These are phyloP conservation scores for Osedax fenrisi DNA, from an alignment of 2,888 invertebrate species.

Conservation along the genomic window DNA sequence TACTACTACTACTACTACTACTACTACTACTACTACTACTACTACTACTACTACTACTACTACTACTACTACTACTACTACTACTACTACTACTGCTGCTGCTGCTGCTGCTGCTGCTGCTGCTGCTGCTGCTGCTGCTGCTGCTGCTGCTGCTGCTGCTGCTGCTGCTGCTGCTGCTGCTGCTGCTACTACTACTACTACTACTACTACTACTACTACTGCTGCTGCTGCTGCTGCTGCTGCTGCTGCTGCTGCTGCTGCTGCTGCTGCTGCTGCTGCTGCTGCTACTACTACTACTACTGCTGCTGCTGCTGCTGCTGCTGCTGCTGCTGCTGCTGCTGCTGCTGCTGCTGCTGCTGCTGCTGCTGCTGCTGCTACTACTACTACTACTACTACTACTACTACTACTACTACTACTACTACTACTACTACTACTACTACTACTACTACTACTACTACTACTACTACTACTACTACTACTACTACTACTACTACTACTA, in stretches of 20 bases:
- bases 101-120: conserved; percentile 14
- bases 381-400: conserved; percentile 11
- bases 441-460: conserved; percentile 9
- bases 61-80: conserved; percentile 14
- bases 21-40: conserved; percentile 11
- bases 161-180: conserved; percentile 16
- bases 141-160: conserved; percentile 14
- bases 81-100: conserved; percentile 16
- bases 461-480: conserved; percentile 14
- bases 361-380: conserved; percentile 16
- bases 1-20: conserved; percentile 2
- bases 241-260: conserved; percentile 6
- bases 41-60: conserved; percentile 11
- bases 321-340: conserved; percentile 9
- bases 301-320: conserved; percentile 16
- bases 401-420: conserved; percentile 14
- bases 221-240: conserved; percentile 12
- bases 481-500: conserved; percentile 16
- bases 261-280: conserved; percentile 9
- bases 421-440: conserved; percentile 14
- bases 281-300: conserved; percentile 14
- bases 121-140: conserved; percentile 14
- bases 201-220: conserved; percentile 13
- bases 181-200: conserved; percentile 14
- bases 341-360: conserved; percentile 16